These are phyloP conservation scores for Gallinago stenura DNA, from an alignment of 2,797 vertebrate species.

Conservation along the genomic window DNA sequence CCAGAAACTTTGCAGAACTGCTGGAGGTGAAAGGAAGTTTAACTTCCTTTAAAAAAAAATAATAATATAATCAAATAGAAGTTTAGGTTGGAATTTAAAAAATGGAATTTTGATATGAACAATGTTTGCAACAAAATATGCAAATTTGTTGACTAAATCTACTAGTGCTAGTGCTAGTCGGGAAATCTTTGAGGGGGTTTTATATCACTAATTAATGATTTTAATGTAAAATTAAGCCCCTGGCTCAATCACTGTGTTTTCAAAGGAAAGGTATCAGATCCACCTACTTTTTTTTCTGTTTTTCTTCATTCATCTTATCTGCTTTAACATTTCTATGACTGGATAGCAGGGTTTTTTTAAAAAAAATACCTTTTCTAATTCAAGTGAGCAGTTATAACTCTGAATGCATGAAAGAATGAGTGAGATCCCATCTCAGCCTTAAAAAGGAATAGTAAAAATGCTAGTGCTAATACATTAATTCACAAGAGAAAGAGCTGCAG, in stretches of 20 bases:
- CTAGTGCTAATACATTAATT: neutral
- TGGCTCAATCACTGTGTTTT: neutral
- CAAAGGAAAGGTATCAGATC: neutral
- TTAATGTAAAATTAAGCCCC: neutral
- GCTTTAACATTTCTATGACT: neutral
- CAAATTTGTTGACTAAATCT: neutral
- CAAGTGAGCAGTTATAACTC: neutral
- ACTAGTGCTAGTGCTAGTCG: neutral
- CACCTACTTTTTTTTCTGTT: neutral
- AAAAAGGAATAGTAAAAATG: neutral
- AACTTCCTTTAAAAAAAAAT: neutral
- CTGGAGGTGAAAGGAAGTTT: neutral
- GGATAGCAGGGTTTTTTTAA: neutral
- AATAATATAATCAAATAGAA: neutral
- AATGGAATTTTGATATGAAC: neutral
- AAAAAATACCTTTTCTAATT: neutral
- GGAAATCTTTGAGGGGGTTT: neutral
- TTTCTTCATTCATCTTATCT: neutral
- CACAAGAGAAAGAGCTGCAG: neutral
- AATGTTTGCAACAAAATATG: neutral
- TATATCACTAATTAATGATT: neutral
- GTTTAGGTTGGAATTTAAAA: neutral
- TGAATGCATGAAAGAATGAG: neutral
- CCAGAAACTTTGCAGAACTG: neutral
- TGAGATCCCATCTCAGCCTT: neutral